Percentiles rank a stretch among this genome's conserved stretches.
Conservation (phyloP, 2,113 vertebrate species). For the Corythornis madagascariensis region DNA sequence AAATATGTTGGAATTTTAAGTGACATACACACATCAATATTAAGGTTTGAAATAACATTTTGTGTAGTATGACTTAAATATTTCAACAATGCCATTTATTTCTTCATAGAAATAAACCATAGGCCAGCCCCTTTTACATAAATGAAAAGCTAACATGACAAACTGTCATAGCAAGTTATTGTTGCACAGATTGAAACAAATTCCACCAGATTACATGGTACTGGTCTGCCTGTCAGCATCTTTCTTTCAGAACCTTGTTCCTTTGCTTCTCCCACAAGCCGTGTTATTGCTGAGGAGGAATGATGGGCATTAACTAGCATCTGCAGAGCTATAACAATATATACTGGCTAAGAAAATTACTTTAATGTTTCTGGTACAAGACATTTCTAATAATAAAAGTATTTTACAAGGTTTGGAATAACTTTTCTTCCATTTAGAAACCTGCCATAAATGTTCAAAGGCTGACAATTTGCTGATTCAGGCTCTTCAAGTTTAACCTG, state of each 20-base stretch:
- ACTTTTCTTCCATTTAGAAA: neutral
- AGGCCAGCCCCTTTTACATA: conserved; percentile 34
- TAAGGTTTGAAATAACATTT: conserved; percentile 27
- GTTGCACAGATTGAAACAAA: neutral
- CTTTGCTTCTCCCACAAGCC: neutral
- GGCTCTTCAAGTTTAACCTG: neutral
- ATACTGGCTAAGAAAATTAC: neutral
- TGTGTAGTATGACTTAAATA: conserved; percentile 49
- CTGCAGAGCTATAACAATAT: neutral
- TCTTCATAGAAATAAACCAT: conserved; percentile 40
- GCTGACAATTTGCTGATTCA: neutral
- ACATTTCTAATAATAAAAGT: neutral
- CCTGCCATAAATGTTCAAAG: neutral
- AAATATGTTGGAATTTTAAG: conserved; percentile 9
- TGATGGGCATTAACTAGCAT: neutral
- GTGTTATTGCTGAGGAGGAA: neutral
- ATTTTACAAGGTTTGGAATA: neutral
- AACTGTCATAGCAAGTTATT: conserved; percentile 14
- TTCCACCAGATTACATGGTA: neutral
- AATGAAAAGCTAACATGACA: conserved; percentile 7
- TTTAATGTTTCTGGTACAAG: neutral
- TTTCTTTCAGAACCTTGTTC: neutral
- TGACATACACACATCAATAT: neutral
- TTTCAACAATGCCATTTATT: conserved; percentile 61
- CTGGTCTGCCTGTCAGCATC: neutral